phyloP scores from a whole-genome alignment of 2,113 vertebrate species.

The Anarrhichthys ocellatus region DNA sequence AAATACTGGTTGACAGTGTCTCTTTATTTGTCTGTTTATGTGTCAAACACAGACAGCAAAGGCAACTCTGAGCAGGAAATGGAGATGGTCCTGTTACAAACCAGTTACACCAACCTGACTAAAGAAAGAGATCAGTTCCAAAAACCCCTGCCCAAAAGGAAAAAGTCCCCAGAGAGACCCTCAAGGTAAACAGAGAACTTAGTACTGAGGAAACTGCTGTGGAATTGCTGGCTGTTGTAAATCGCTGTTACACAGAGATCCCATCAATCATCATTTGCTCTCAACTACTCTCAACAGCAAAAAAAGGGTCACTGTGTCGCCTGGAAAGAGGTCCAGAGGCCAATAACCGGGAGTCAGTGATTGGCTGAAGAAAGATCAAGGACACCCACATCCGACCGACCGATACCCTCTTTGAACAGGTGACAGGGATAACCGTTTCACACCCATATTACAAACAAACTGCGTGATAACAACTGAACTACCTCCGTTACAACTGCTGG shows the following conservation, averaged over 20 bases:
- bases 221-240: too few species aligned
- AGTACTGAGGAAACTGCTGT: too few species aligned
- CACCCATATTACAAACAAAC: too few species aligned
- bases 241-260: background rate
- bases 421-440: too few species aligned
- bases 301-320: too few species aligned
- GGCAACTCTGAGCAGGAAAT: constrained; percentile 3
- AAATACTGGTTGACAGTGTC: background rate
- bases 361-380: too few species aligned
- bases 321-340: background rate
- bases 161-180: background rate
- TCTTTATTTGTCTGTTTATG: constrained; percentile 11
- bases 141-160: background rate
- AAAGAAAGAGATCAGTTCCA: background rate
- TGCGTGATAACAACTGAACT: too few species aligned
- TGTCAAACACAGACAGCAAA: constrained; percentile 1
- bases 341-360: too few species aligned
- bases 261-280: background rate
- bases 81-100: background rate
- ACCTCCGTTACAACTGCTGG: too few species aligned
- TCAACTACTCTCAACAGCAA: background rate
- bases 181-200: too few species aligned
- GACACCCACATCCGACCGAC: too few species aligned
- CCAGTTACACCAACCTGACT: background rate
- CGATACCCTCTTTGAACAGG: too few species aligned